These are phyloP conservation scores for Zaprionus taronus DNA, from an alignment of 1,140 invertebrate species.

Conservation along the genomic window DNA sequence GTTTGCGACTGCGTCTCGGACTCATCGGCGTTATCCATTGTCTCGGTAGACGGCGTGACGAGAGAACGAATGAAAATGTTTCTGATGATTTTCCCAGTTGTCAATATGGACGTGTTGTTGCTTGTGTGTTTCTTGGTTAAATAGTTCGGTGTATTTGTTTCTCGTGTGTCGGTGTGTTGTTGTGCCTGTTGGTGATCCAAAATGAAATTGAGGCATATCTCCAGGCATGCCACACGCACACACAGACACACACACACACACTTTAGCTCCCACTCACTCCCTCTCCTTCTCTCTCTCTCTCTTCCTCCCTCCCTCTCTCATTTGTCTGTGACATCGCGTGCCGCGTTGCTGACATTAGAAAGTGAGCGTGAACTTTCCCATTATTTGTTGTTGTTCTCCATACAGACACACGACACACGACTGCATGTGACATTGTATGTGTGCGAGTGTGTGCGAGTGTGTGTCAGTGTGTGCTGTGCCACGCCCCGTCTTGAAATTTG, in stretches of 20 bases:
- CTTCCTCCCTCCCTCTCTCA: not conserved
- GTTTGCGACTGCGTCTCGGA: not conserved
- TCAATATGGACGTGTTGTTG: not conserved
- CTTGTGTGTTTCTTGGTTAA: slow-evolving; percentile 3
- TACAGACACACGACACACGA: not conserved
- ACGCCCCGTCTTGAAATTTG: slow-evolving; percentile 50
- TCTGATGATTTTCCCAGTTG: slow-evolving; percentile 11
- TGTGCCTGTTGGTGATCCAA: not conserved
- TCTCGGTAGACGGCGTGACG: not conserved
- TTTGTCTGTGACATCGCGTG: slow-evolving; percentile 55
- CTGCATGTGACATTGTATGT: slow-evolving; percentile 8
- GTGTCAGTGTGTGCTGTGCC: slow-evolving; percentile 9
- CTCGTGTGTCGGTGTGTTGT: slow-evolving; percentile 19
- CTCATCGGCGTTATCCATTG: not conserved
- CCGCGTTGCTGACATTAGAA: slow-evolving; percentile 54
- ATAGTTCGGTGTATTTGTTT: slow-evolving; percentile 1
- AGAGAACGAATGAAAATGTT: slow-evolving; percentile 3
- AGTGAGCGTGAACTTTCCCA: slow-evolving; percentile 71
- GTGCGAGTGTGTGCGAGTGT: slow-evolving; percentile 18
- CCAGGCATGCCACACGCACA: slow-evolving; percentile 3
- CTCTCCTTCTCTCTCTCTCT: not conserved
- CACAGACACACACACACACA: not conserved
- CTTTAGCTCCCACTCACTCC: not conserved
- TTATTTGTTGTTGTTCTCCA: slow-evolving; percentile 28
- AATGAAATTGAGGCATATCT: slow-evolving; percentile 7